Percentiles rank a stretch among this genome's conserved stretches.
phyloP scores from a whole-genome alignment of 2,797 vertebrate genomes.

The Melanotaenia boesemani region DNA sequence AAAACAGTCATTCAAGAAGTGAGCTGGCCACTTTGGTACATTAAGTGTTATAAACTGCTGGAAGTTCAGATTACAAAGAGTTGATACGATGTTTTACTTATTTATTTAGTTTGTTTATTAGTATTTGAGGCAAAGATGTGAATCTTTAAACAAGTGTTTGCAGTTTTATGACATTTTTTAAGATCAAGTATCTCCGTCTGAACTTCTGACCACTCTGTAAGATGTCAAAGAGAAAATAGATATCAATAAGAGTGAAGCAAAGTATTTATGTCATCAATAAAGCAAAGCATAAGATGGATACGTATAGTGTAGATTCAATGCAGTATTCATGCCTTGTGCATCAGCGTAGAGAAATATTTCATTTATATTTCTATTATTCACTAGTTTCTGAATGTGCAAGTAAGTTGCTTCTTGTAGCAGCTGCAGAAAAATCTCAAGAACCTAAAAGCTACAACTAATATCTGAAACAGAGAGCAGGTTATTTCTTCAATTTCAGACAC shows the following conservation, averaged over 20 bases:
- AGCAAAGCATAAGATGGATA: constrained; percentile 5
- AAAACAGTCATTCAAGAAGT: constrained; percentile 68
- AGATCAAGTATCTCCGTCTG: constrained; percentile 2
- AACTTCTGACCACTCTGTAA: constrained; percentile 10
- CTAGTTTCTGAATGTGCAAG: not conserved
- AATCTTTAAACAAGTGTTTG: constrained; percentile 19
- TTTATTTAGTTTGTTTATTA: constrained; percentile 25
- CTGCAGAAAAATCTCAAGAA: constrained; percentile 14
- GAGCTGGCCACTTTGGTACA: constrained; percentile 29
- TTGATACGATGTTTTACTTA: constrained; percentile 7
- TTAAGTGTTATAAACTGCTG: constrained; percentile 58
- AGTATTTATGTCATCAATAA: constrained; percentile 3
- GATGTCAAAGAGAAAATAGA: constrained; percentile 14
- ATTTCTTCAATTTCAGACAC: constrained; percentile 31
- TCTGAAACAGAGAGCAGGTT: constrained; percentile 15
- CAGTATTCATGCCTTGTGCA: constrained; percentile 18
- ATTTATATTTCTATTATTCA: constrained; percentile 15
- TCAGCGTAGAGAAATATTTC: constrained; percentile 18
- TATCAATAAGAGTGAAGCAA: constrained; percentile 9
- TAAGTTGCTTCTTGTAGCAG: constrained; percentile 10
- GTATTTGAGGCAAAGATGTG: constrained; percentile 24
- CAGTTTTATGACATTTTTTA: constrained; percentile 9
- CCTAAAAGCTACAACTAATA: constrained; percentile 1
- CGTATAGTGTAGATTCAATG: constrained; percentile 4
- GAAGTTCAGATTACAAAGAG: constrained; percentile 30